Conservation (phyloP, 2,797 vertebrate genomes). For the Phaenicophaeus curvirostris region DNA sequence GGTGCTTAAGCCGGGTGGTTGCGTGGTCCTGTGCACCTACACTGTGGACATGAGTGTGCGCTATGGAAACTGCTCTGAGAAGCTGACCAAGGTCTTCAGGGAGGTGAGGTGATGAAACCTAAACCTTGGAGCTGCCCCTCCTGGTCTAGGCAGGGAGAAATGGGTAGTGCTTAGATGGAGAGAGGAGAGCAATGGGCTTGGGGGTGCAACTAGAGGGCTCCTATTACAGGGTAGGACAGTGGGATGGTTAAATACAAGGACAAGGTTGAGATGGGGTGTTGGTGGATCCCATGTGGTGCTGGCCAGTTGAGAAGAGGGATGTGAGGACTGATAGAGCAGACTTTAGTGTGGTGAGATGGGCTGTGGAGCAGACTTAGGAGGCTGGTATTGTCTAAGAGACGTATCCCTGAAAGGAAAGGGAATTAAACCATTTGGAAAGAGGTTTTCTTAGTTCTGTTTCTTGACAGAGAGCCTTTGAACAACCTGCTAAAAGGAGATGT, state of each 20-base stretch:
- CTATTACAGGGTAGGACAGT: too few species aligned
- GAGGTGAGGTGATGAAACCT: conserved; percentile 67
- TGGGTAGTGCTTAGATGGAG: rapidly evolving
- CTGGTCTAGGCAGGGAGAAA: rapidly evolving
- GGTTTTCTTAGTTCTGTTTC: not conserved
- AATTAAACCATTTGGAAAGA: not conserved
- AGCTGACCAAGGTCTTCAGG: conserved; percentile 71
- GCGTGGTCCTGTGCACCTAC: conserved; percentile 79
- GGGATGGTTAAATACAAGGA: not conserved
- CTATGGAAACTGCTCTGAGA: conserved; percentile 40
- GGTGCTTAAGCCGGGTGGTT: conserved; percentile 77
- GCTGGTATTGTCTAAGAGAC: not conserved
- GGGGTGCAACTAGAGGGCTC: rapidly evolving
- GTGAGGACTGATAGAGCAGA: rapidly evolving
- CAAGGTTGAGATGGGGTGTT: not conserved
- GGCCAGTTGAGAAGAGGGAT: not conserved
- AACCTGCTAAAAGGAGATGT: not conserved
- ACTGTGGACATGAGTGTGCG: conserved; percentile 69
- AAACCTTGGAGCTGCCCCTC: not conserved
- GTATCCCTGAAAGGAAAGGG: not conserved
- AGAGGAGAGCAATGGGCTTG: not conserved
- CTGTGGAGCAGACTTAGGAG: not conserved
- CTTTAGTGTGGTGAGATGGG: not conserved
- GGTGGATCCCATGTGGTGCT: not conserved
- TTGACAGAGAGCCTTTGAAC: not conserved